These are phyloP conservation scores for Mizuhopecten yessoensis DNA, from an alignment of 1,140 invertebrate species.

Conservation along the genomic window DNA sequence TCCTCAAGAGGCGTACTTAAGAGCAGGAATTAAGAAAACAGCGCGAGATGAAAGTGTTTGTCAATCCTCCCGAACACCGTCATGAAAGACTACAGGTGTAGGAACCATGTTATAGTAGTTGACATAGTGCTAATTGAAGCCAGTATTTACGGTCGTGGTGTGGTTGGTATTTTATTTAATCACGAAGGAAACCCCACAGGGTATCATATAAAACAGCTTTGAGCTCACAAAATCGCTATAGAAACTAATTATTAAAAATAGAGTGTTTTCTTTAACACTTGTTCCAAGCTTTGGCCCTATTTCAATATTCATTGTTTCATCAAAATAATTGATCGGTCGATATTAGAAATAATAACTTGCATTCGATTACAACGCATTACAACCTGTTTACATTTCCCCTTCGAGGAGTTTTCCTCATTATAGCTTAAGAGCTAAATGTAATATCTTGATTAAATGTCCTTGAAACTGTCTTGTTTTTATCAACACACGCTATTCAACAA, in stretches of 20 bases:
- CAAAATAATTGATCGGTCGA: constrained; percentile 30
- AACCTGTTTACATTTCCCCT: background rate
- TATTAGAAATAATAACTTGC: background rate
- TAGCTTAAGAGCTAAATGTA: background rate
- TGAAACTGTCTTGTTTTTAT: background rate
- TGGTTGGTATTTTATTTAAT: background rate
- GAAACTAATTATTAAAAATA: constrained; percentile 19
- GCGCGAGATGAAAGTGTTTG: background rate
- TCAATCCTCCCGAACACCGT: background rate
- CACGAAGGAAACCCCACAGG: background rate
- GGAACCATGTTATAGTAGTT: background rate
- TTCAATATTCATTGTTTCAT: background rate
- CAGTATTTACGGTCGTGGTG: too few relatives aligned
- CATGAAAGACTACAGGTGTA: background rate
- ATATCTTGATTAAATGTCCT: background rate
- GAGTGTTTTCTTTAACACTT: background rate
- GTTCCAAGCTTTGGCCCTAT: background rate
- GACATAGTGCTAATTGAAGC: background rate
- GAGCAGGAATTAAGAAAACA: background rate
- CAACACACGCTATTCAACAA: too few relatives aligned
- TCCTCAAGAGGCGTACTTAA: background rate
- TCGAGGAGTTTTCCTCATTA: background rate
- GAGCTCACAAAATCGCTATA: background rate
- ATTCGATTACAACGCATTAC: background rate
- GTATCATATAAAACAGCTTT: background rate